Conservation (phyloP, 2,113 vertebrate species). For the Upupa epops region DNA sequence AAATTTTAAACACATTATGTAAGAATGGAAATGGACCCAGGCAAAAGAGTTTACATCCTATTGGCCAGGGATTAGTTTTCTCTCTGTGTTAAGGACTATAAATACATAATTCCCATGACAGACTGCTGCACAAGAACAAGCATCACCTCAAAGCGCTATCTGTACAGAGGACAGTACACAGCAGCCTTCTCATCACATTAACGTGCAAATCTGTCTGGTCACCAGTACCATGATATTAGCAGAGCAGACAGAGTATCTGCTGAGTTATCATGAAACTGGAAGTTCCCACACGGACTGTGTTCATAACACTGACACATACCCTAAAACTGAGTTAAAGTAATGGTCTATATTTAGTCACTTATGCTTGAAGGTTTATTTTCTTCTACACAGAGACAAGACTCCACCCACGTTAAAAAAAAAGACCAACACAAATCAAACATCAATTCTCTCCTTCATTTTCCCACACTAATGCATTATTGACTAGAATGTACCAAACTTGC, state of each 20-base stretch:
- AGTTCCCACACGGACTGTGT: no score
- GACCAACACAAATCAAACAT: neutral
- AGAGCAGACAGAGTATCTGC: neutral
- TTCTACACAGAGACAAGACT: neutral
- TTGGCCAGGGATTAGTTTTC: neutral
- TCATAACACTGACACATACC: neutral
- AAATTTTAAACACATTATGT: neutral
- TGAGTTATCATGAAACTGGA: neutral
- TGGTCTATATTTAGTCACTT: neutral
- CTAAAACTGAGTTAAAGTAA: neutral
- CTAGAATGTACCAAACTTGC: conserved; percentile 75
- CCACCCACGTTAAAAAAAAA: neutral
- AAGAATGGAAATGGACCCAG: accelerated
- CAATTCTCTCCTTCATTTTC: conserved; percentile 41
- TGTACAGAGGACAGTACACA: neutral
- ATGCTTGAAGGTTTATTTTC: neutral
- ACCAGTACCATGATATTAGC: neutral
- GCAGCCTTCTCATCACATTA: neutral
- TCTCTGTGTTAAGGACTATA: neutral
- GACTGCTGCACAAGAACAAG: neutral
- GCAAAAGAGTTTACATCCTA: neutral
- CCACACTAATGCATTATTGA: conserved; percentile 64
- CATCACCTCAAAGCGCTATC: neutral
- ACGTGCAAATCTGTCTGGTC: neutral
- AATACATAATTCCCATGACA: neutral